phyloP scores from a whole-genome alignment of 2,113 vertebrate species.

The Ranitomeya imitator region DNA sequence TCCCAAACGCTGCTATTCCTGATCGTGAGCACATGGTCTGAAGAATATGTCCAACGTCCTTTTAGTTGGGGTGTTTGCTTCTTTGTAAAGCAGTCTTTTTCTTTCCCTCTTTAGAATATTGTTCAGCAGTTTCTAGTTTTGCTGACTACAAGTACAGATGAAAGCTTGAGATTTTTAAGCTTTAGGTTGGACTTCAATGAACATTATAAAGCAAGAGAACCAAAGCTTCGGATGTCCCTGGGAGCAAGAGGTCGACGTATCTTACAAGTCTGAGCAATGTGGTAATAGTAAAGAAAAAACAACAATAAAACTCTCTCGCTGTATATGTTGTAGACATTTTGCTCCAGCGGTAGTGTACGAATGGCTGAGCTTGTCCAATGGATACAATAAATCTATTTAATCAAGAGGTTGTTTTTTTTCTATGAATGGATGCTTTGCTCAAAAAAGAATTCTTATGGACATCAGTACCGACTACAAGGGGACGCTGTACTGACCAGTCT shows the following conservation, averaged over 20 bases:
- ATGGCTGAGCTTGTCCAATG: neutral
- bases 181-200: slow-evolving; percentile 97
- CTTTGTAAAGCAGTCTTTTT: neutral
- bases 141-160: slow-evolving; percentile 86
- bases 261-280: slow-evolving; percentile 78
- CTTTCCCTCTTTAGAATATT: slow-evolving; percentile 76
- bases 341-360: neutral
- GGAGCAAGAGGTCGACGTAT: slow-evolving; percentile 81
- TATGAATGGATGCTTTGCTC: neutral
- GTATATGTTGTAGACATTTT: neutral
- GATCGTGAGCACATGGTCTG: too few relatives aligned
- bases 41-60: too few relatives aligned
- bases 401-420: neutral
- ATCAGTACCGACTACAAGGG: neutral
- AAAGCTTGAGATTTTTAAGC: slow-evolving; percentile 93
- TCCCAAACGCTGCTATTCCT: too few relatives aligned
- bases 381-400: neutral
- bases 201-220: slow-evolving; percentile 90
- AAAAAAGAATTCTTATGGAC: neutral
- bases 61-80: neutral
- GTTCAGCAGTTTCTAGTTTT: slow-evolving; percentile 95
- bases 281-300: neutral
- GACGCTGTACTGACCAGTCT: neutral
- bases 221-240: slow-evolving; percentile 83
- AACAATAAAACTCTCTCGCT: neutral